These are phyloP conservation scores for Acleris literana DNA, from an alignment of 2,888 invertebrate genomes.

Conservation along the genomic window DNA sequence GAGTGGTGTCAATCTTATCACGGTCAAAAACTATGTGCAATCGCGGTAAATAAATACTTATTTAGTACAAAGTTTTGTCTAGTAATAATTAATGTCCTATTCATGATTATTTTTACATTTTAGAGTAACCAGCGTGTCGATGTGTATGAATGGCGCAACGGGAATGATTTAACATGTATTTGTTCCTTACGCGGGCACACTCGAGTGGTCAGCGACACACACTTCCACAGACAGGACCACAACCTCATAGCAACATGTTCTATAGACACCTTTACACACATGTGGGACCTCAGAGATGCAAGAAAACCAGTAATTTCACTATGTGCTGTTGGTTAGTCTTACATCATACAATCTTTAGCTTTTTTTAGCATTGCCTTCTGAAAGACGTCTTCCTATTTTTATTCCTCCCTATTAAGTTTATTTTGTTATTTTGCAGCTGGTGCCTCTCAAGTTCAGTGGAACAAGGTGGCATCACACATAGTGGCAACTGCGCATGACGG, in stretches of 20 bases:
- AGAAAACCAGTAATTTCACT: slow-evolving; percentile 92
- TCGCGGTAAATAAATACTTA: slow-evolving; percentile 85
- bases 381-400: not conserved
- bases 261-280: slow-evolving; percentile 95
- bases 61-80: not conserved
- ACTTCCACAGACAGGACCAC: slow-evolving; percentile 90
- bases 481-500: slow-evolving; percentile 98
- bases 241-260: slow-evolving; percentile 91
- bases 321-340: slow-evolving; percentile 91
- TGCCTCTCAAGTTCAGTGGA: slow-evolving; percentile 97
- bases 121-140: slow-evolving; percentile 95
- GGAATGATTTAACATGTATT: slow-evolving; percentile 87
- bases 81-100: not conserved
- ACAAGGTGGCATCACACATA: slow-evolving; percentile 91
- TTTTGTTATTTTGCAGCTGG: slow-evolving; percentile 84
- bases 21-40: slow-evolving; percentile 92
- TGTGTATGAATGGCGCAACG: slow-evolving; percentile 90
- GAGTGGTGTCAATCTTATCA: slow-evolving; percentile 94
- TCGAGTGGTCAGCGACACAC: slow-evolving; percentile 93
- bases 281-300: slow-evolving; percentile 96
- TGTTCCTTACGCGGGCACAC: slow-evolving; percentile 92
- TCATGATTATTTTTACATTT: slow-evolving; percentile 34
- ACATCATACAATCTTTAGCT: not conserved
- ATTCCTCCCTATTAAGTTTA: not conserved
- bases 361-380: not conserved